phyloP scores from a whole-genome alignment of 2,888 invertebrate species.

The Phania funesta region DNA sequence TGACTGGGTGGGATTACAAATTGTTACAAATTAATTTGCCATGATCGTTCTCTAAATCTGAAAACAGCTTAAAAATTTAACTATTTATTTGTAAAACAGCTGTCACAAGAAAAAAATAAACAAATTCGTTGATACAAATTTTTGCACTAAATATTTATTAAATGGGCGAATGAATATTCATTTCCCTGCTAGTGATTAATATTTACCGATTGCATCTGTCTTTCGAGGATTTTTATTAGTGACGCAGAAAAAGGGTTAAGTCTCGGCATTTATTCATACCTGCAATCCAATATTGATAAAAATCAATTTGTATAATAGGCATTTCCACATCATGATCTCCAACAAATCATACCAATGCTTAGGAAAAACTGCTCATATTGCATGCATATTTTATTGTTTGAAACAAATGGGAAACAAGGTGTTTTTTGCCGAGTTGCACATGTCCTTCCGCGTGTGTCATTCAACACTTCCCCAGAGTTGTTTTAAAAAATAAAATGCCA shows the following conservation, averaged over 20 bases:
- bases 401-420: constrained; percentile 47
- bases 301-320: constrained; percentile 52
- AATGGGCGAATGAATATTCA: too few relatives aligned
- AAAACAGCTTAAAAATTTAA: too few relatives aligned
- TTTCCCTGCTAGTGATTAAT: background rate
- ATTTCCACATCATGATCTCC: constrained; percentile 14
- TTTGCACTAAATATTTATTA: too few relatives aligned
- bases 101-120: too few relatives aligned
- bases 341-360: constrained; percentile 26
- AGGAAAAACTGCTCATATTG: constrained; percentile 49
- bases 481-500: background rate
- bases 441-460: constrained; percentile 67
- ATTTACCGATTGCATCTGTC: constrained; percentile 48
- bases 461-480: constrained; percentile 46
- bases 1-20: too few relatives aligned
- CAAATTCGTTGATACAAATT: too few relatives aligned
- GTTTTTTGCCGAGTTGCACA: constrained; percentile 59
- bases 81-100: too few relatives aligned
- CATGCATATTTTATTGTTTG: constrained; percentile 45
- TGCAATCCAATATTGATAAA: constrained; percentile 57
- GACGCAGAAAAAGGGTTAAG: constrained; percentile 34
- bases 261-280: constrained; percentile 28
- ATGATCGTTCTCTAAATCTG: too few relatives aligned
- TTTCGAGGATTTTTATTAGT: background rate
- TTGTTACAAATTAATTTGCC: too few relatives aligned